Conservation (phyloP, 2,888 invertebrate genomes). For the Platerodrilus igneus region DNA sequence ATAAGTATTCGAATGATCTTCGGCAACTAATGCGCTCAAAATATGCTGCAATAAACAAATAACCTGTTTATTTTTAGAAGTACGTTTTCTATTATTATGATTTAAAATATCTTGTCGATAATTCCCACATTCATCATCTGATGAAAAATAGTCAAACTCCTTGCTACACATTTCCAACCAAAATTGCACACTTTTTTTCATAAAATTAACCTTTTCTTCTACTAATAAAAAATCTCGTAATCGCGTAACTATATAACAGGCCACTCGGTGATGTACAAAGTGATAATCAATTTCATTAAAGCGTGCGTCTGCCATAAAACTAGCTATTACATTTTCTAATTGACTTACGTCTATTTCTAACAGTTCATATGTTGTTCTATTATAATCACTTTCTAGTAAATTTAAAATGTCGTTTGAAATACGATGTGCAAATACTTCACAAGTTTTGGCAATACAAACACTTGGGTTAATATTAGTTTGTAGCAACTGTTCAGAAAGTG, state of each 20-base stretch:
- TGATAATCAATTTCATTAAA: slow-evolving; percentile 59
- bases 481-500: no score
- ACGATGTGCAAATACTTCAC: slow-evolving; percentile 65
- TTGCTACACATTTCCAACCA: slow-evolving; percentile 36
- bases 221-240: slow-evolving; percentile 47
- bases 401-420: slow-evolving; percentile 61
- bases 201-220: slow-evolving; percentile 17
- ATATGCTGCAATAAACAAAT: slow-evolving; percentile 48
- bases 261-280: slow-evolving; percentile 61
- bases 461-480: slow-evolving; percentile 45
- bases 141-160: slow-evolving; percentile 53
- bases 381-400: slow-evolving; percentile 41
- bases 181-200: slow-evolving; percentile 31
- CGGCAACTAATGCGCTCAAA: slow-evolving; percentile 38
- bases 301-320: slow-evolving; percentile 64
- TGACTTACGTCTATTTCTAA: slow-evolving; percentile 65
- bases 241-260: slow-evolving; percentile 59
- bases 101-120: slow-evolving; percentile 12
- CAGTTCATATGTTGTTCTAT: slow-evolving; percentile 46
- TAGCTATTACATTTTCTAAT: slow-evolving; percentile 61
- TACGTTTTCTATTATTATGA: slow-evolving; percentile 18
- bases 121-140: slow-evolving; percentile 53
- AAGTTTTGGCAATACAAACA: slow-evolving; percentile 57
- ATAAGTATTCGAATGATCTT: slow-evolving; percentile 45
- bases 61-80: slow-evolving; percentile 42